Evolutionary conservation across 2,797 vertebrate species (phyloP).

Genomic region (Sebastes itinus): DNA sequence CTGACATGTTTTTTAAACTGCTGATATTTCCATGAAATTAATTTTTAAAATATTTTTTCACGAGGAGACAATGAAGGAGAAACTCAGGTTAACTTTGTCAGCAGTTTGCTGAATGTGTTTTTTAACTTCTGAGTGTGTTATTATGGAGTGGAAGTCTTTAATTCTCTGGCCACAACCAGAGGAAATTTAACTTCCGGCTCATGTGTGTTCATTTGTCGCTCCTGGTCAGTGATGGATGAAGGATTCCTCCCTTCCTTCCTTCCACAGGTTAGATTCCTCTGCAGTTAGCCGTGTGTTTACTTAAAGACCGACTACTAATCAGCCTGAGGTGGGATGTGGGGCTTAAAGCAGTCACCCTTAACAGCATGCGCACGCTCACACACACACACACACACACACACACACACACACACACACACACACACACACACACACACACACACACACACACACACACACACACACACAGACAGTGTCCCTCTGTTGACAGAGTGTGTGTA

Average conservation of each 20-base stretch:
- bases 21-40: not conserved
- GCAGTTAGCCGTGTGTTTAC: slow-evolving; percentile 77
- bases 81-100: not conserved
- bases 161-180: slow-evolving; percentile 1
- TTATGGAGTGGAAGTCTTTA: slow-evolving; percentile 27
- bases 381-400: slow-evolving; percentile 27
- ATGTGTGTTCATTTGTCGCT: slow-evolving; percentile 1
- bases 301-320: slow-evolving; percentile 79
- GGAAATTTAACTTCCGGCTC: slow-evolving; percentile 10
- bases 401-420: slow-evolving; percentile 32
- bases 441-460: slow-evolving; percentile 18
- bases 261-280: slow-evolving; percentile 64
- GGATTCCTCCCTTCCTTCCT: slow-evolving; percentile 68
- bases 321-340: slow-evolving; percentile 70
- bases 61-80: not conserved
- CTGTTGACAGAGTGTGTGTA: slow-evolving; percentile 71
- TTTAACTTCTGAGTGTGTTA: not conserved
- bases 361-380: slow-evolving; percentile 5
- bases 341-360: slow-evolving; percentile 61
- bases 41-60: not conserved
- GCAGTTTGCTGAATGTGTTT: not conserved
- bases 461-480: slow-evolving; percentile 58
- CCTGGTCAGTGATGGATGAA: slow-evolving; percentile 61
- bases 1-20: not conserved
- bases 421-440: slow-evolving; percentile 26